Evolutionary conservation across 2,113 vertebrate species (phyloP), one percentile per base, ranked within the genome.

Genomic region (Dinomys branickii): DNA sequence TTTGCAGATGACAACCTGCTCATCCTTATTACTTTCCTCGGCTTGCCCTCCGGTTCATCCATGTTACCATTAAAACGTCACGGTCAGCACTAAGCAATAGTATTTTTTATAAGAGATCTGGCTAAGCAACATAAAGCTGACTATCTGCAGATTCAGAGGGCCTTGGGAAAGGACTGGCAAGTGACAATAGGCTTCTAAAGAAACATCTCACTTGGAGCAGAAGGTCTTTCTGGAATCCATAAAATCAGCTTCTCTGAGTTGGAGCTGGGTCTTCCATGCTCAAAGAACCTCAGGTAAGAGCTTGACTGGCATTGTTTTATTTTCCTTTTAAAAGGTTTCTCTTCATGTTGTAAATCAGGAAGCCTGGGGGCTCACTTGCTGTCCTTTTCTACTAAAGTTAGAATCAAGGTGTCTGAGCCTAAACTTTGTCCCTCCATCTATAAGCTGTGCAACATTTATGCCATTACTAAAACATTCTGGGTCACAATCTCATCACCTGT

Each of bases 281-380:
- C 81, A 67, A 94, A 95, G 90, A 75, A 56, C 38, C 20, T 4
- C 47, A 81, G 95, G 33, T 90, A 75, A 56, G 47, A 83, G 28
- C 24, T 38, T 78, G 22, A 94, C 28, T 92, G 81, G 6, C 61
- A 52, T 33, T 87, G 47, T 78, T 92, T 94, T 91, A 93, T 90
- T 93, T 91, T 96, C 56, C 35, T 92, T 83, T 90, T 81, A 38
- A 84, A 95, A 92, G 47, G 69, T 87, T 78, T 97, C 30, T 89
- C 61, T 87, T 94, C 73, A 26, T 10, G 1, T 30, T 87, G 17
- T 87, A 85, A 96, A 81, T 80, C 81, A 77, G 61, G 56, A 54
- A 92, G 14, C 56, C 69, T 38, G 61, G 20, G 54, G 33, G 24
- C 67, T 41, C 47, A 61, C 24, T 84, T n/a, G 20, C 12, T 58